Evolutionary conservation across 2,888 invertebrate species (phyloP).

Genomic region (Scaptomyza caliginosa): DNA sequence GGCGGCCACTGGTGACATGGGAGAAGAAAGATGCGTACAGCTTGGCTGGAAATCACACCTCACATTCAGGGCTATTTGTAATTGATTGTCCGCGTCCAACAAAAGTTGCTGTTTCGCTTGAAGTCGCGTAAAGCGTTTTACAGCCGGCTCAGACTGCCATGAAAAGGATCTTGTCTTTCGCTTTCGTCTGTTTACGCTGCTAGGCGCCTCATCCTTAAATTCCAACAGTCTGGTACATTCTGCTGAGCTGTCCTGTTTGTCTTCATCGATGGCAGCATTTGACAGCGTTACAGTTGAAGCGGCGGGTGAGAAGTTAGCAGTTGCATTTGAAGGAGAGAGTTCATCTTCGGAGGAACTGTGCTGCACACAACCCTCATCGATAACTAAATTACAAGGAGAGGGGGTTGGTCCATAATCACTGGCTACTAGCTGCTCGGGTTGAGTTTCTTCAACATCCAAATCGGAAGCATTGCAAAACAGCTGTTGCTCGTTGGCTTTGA

Average conservation of each 20-base stretch:
- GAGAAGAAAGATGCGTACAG: slow-evolving; percentile 11
- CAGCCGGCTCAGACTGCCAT: background rate
- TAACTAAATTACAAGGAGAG: slow-evolving; percentile 2
- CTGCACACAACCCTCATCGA: background rate
- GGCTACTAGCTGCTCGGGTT: background rate
- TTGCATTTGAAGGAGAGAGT: background rate
- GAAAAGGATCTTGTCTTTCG: slow-evolving; percentile 11
- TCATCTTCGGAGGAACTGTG: background rate
- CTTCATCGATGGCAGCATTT: slow-evolving; percentile 1
- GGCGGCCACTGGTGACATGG: slow-evolving; percentile 25
- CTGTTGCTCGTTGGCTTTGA: background rate
- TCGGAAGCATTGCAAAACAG: slow-evolving; percentile 18
- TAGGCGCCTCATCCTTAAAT: background rate
- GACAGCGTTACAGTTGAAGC: background rate
- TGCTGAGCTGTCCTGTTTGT: background rate
- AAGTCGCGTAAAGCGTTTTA: slow-evolving; percentile 34
- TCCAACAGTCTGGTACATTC: background rate
- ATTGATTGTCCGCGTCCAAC: background rate
- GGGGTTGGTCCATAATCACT: background rate
- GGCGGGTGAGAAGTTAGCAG: background rate
- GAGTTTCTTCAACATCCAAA: background rate
- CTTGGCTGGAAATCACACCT: background rate
- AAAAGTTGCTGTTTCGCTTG: slow-evolving; percentile 29
- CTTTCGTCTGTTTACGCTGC: slow-evolving; percentile 20
- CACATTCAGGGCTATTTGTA: background rate